Base-by-base conservation (phyloP, 2,888 invertebrate species). In the Electrophaes corylata region DNA sequence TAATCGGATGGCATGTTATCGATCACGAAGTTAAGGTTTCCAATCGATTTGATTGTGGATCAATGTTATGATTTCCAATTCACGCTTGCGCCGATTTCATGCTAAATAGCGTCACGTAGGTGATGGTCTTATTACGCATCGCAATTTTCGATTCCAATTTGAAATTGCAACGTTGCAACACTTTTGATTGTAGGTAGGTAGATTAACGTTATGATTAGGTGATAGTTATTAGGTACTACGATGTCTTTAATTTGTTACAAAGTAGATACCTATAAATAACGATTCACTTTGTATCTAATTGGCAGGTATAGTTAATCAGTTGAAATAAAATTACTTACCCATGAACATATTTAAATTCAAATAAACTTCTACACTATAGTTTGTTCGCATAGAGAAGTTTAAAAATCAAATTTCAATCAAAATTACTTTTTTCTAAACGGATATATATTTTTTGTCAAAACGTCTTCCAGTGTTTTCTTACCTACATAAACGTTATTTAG, bases 11-110 rank as follows among this genome's bases (percentile, higher is more conserved):
- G 85, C 80, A 84, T 82, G 84, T 84, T 89, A 88, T 88, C 86
- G 90, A 91, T 89, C 89, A 88, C 88, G 89, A 88, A 73, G 84
- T 70, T 84, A 84, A 86, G 79, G 84, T 84, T 85, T 88, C 87
- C 84, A 89, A 86, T 89, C 81, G 89, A 79, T 84, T 86, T 87
- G 89, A 91, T 88, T 86, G 88, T 82, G 83, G 78, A 87, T 83
- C 84, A 81, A 84, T 85, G 91, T 91, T 91, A 91, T 91, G 91
- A 91, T 91, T 90, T 91, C 86, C 89, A 91, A 91, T 91, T 91
- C 90, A 84, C 89, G 89, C 89, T 86, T 88, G 86, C 88, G 79
- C 81, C 81, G 84, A 84, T 87, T 87, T 76, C 81, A 83, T 79
- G 87, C 83, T 91, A 91, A 91, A 91, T 88, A 89, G 91, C 86